A percentile compares a stretch with the other conserved stretches of the same genome.
Conservation (phyloP, 2,888 invertebrate species). For the Flexamia atlantica region DNA sequence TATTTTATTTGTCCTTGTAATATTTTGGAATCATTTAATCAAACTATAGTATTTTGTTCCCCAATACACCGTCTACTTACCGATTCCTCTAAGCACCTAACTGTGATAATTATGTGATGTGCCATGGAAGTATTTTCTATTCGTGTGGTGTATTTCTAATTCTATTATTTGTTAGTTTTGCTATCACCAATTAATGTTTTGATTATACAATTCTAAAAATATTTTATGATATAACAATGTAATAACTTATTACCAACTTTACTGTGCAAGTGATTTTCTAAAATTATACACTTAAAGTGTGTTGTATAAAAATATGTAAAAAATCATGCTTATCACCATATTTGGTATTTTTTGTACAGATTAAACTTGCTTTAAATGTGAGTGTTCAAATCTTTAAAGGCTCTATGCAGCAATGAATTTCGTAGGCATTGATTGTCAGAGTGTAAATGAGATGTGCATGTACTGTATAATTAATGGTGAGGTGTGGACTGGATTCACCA, state of each 20-base stretch:
- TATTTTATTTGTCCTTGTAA: too few species aligned
- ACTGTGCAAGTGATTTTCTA: neutral
- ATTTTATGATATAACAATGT: neutral
- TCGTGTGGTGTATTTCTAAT: neutral
- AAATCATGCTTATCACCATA: constrained; percentile 30
- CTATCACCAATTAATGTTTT: neutral
- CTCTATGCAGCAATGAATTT: too few species aligned
- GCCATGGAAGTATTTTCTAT: neutral
- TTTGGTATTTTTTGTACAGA: constrained; percentile 1
- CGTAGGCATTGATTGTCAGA: too few species aligned
- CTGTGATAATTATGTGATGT: neutral
- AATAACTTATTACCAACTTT: neutral
- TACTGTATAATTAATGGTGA: too few species aligned
- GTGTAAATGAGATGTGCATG: too few species aligned
- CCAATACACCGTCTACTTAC: constrained; percentile 8
- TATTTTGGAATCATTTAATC: too few species aligned
- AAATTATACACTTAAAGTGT: neutral
- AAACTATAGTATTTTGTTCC: constrained; percentile 12
- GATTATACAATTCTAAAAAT: neutral
- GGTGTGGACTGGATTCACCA: too few species aligned
- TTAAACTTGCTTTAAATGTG: too few species aligned
- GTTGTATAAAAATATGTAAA: neutral
- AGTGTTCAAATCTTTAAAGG: too few species aligned
- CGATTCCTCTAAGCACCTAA: neutral
- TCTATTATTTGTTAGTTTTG: neutral